Conservation (phyloP, 2,113 vertebrate genomes). For the Aleadryas rufinucha region DNA sequence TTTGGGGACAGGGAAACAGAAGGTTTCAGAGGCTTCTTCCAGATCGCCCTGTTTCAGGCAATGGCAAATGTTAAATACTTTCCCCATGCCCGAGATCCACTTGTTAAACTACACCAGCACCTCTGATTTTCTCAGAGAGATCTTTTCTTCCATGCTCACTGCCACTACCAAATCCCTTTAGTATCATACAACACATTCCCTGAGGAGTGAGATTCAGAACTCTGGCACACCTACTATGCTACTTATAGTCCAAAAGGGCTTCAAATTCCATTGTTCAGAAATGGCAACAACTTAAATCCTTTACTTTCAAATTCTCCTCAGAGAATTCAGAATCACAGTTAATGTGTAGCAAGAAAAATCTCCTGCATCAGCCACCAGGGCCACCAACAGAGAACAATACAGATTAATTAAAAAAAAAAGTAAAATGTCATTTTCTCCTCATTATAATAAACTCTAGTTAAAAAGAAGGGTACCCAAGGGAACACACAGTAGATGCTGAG, state of each 20-base stretch:
- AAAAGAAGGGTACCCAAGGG: neutral
- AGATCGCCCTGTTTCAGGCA: neutral
- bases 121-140: neutral
- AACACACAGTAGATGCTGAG: neutral
- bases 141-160: neutral
- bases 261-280: neutral
- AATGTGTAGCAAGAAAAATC: neutral
- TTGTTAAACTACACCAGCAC: neutral
- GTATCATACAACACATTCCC: neutral
- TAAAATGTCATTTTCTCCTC: neutral
- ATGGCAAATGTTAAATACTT: neutral
- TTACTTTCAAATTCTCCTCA: neutral
- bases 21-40: neutral
- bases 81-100: neutral
- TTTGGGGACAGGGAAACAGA: neutral
- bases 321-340: neutral
- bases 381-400: neutral
- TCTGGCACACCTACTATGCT: neutral
- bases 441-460: neutral
- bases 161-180: neutral
- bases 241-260: neutral
- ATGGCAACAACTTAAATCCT: neutral
- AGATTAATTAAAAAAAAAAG: neutral
- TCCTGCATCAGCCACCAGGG: neutral
- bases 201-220: neutral